Base-by-base conservation (phyloP, 2,888 invertebrate species). In the Lithophane semibrunnea region DNA sequence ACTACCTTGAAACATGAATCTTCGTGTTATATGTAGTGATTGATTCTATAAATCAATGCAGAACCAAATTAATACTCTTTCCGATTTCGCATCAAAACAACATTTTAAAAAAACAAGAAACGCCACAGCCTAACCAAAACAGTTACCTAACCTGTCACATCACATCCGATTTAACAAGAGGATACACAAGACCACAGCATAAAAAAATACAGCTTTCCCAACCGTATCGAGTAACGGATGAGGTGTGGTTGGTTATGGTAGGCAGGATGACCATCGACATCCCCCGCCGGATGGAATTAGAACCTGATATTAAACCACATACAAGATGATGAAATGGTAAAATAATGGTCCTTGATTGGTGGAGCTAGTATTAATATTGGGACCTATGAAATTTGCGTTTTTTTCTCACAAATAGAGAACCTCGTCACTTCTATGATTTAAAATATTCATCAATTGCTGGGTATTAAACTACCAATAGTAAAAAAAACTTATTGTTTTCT, bases 221-320 rank as follows among this genome's bases (percentile, higher is more conserved):
- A 77, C 77, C 70, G 67, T 87, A 78, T 87, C 84, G 72, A 68
- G 79, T 87, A 74, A 69, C 87, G 86, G 86, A 86, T 80, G 77
- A 72, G 79, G 86, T 85, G 86, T 60, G 86, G 87, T 80, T 73
- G 87, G 77, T 70, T 74, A 76, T 70, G 75, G 76, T 56, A 29
- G 24, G 12, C 86, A 84, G 86, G 87, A 87, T 85, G 87, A 70
- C 80, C 83, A 72, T 77, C 60, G n/a, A 44, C 61, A 56, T 9
- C 83, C 70, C 86, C 86, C 83, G 72, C 86, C 86, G 86, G 86
- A 86, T 82, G 84, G 87, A 86, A 80, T 80, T 80, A 75, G 72
- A 85, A 86, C 87, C 61, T 54, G 87, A 79, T 84, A 78, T 42
- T 64, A 69, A 74, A 65, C 63, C 61, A 29, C 66, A 70, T 65